Percentiles rank a stretch among this genome's conserved stretches.
Evolutionary conservation across 2,113 vertebrate genomes (phyloP).

Genomic region (Cnemophilus loriae): DNA sequence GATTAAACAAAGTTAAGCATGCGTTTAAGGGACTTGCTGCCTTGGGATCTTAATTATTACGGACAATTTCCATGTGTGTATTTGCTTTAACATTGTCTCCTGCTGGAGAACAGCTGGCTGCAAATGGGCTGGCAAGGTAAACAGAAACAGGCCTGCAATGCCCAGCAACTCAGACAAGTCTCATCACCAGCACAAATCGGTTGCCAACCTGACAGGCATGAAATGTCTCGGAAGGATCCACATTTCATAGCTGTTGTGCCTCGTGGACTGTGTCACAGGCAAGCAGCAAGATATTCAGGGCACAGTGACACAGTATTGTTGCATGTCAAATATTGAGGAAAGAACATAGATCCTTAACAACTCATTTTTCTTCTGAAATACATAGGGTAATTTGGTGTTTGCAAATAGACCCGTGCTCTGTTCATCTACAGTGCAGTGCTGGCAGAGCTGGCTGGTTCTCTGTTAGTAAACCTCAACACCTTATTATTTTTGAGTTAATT

Average conservation of each 20-base stretch:
- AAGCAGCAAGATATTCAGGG: not conserved
- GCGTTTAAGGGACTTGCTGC: not conserved
- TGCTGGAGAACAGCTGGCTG: constrained; percentile 45
- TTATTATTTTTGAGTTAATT: not conserved
- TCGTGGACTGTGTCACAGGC: not conserved
- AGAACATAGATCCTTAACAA: not conserved
- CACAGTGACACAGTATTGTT: not conserved
- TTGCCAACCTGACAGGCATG: not conserved
- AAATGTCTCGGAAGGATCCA: not conserved
- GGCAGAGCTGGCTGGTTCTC: not conserved
- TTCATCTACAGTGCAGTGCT: not conserved
- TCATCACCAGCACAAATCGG: not conserved
- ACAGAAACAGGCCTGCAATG: constrained; percentile 31
- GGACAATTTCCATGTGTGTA: not conserved
- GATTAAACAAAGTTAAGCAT: not conserved
- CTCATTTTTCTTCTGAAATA: not conserved
- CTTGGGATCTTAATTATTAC: not conserved
- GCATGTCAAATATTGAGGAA: not conserved
- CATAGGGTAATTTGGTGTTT: not conserved
- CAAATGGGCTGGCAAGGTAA: constrained; percentile 46
- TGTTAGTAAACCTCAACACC: not conserved
- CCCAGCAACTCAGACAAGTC: not conserved
- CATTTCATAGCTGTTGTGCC: not conserved
- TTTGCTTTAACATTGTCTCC: constrained; percentile 27
- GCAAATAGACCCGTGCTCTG: not conserved